These are phyloP conservation scores for Drosophila heteroneura DNA, from an alignment of 2,888 invertebrate species.

Conservation along the genomic window DNA sequence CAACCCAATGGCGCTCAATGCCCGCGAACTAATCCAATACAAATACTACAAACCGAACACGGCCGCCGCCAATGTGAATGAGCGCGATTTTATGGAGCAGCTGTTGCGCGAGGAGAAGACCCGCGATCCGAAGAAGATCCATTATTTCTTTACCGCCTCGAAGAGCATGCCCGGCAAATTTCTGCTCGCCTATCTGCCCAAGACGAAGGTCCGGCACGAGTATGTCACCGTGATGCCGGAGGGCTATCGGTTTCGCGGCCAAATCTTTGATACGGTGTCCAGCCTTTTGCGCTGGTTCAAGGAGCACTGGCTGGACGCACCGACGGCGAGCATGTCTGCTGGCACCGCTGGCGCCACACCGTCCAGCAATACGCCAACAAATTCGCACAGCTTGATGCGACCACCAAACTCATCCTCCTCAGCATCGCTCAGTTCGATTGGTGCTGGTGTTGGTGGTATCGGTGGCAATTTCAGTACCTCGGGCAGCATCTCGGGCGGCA, in stretches of 20 bases:
- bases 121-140: conserved; percentile 94
- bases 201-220: conserved; percentile 94
- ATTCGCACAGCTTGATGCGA: conserved; percentile 53
- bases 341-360: conserved; percentile 15
- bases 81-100: conserved; percentile 89
- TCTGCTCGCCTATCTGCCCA: conserved; percentile 96
- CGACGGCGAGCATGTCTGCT: conserved; percentile 86
- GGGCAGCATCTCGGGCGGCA: conserved; percentile 64
- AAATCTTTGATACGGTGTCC: conserved; percentile 91
- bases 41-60: conserved; percentile 93
- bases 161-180: conserved; percentile 97
- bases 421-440: conserved; percentile 14
- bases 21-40: conserved; percentile 95
- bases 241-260: conserved; percentile 95
- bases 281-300: conserved; percentile 98
- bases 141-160: conserved; percentile 93
- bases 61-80: conserved; percentile 92
- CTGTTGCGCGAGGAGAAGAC: conserved; percentile 94
- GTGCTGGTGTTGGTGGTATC: conserved; percentile 10
- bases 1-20: conserved; percentile 97
- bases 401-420: conserved; percentile 37
- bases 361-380: conserved; percentile 31
- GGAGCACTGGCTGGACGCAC: conserved; percentile 97
- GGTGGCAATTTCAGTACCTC: conserved; percentile 52
- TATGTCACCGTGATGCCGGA: conserved; percentile 96